A percentile compares a stretch with the other conserved stretches of the same genome.
These are phyloP conservation scores for Trachelus troglodyta DNA, from an alignment of 2,888 invertebrate species.

Conservation along the genomic window DNA sequence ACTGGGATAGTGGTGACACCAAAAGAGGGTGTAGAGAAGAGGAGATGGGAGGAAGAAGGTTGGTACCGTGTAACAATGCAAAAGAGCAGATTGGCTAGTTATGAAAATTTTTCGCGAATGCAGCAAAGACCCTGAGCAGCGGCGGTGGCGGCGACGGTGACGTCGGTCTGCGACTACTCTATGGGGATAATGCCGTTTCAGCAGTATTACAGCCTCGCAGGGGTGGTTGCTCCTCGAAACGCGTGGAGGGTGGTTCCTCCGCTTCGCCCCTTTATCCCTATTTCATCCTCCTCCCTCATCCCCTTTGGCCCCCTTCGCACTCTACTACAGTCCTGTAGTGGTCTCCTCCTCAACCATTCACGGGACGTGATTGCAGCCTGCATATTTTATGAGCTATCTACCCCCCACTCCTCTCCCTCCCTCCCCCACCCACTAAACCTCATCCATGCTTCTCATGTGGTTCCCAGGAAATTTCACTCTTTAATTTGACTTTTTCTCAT, in stretches of 20 bases:
- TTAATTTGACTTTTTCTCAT: neutral
- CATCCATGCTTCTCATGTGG: neutral
- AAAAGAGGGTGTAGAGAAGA: neutral
- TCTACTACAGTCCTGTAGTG: slow-evolving; percentile 1
- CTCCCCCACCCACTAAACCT: neutral
- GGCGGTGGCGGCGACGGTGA: slow-evolving; percentile 20
- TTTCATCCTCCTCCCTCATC: slow-evolving; percentile 6
- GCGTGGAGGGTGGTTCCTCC: slow-evolving; percentile 22
- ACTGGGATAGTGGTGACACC: neutral
- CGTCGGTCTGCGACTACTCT: slow-evolving; percentile 9
- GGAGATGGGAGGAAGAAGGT: neutral
- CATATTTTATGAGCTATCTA: slow-evolving; percentile 53
- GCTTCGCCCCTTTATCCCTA: slow-evolving; percentile 17
- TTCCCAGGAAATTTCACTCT: neutral
- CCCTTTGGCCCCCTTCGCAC: slow-evolving; percentile 2
- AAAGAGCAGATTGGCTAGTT: slow-evolving; percentile 39
- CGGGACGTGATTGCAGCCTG: slow-evolving; percentile 56
- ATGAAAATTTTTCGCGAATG: slow-evolving; percentile 50
- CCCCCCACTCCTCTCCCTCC: slow-evolving; percentile 23
- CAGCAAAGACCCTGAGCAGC: slow-evolving; percentile 17
- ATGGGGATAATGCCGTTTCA: slow-evolving; percentile 37
- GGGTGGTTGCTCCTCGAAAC: slow-evolving; percentile 33
- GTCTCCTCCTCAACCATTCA: slow-evolving; percentile 39
- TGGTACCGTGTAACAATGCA: neutral
- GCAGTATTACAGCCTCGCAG: slow-evolving; percentile 36